These are phyloP conservation scores for Chymomyza caudatula DNA, from an alignment of 2,888 invertebrate species.

Conservation along the genomic window DNA sequence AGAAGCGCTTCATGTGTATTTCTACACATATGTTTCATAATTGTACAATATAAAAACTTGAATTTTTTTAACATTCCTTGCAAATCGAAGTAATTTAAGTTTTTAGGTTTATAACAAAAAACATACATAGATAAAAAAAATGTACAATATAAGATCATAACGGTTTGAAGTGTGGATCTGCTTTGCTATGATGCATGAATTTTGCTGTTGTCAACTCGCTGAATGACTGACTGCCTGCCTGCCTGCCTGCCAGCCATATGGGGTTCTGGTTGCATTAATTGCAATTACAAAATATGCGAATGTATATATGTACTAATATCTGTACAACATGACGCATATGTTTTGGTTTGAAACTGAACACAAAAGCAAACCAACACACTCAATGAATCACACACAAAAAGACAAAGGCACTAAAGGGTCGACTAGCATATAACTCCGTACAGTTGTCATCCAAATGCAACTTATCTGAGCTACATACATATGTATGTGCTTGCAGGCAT, in stretches of 20 bases:
- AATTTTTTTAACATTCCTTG: no score
- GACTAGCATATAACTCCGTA: conserved; percentile 13
- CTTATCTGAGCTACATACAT: conserved; percentile 35
- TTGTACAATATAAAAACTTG: no score
- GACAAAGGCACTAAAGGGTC: conserved; percentile 13
- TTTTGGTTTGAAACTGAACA: conserved; percentile 44
- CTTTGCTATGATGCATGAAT: conserved; percentile 9
- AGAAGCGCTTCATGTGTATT: no score
- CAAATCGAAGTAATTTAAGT: no score
- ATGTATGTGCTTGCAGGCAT: conserved; percentile 3
- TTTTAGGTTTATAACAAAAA: no score
- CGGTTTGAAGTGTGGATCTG: no score
- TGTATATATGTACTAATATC: conserved; percentile 8
- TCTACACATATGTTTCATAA: no score
- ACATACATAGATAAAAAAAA: no score
- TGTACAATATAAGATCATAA: no score
- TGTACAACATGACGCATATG: conserved; percentile 59
- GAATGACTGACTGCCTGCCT: not conserved
- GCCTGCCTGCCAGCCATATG: conserved; percentile 30
- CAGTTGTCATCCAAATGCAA: conserved; percentile 31
- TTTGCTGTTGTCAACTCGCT: conserved; percentile 13
- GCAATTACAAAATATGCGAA: conserved; percentile 54
- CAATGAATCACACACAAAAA: conserved; percentile 43
- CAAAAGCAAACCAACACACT: conserved; percentile 4
- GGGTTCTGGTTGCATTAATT: conserved; percentile 57